phyloP scores from a whole-genome alignment of 1,140 invertebrate species.

The Bombus breviceps region DNA sequence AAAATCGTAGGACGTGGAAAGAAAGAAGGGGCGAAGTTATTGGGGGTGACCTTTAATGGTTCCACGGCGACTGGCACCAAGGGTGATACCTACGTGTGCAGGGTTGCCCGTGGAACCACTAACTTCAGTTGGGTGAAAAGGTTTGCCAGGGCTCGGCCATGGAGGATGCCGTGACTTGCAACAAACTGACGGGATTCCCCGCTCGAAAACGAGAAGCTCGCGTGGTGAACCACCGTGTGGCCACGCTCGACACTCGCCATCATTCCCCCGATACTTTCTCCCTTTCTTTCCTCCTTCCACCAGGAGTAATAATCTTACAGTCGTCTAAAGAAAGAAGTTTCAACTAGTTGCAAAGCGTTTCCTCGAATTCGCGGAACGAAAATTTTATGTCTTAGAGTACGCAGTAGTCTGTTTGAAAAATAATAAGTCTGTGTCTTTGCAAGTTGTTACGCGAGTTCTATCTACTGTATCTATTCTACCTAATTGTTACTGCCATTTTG shows the following conservation, averaged over 20 bases:
- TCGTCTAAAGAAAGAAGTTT: neutral
- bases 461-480: no score
- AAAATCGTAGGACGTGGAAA: conserved; percentile 34
- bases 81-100: conserved; percentile 74
- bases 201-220: conserved; percentile 77
- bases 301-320: conserved; percentile 13
- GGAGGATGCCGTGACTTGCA: conserved; percentile 74
- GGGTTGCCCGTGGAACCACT: conserved; percentile 43
- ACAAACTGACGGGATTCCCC: conserved; percentile 60
- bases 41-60: conserved; percentile 71
- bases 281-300: conserved; percentile 28
- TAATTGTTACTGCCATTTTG: no score
- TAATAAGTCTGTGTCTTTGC: neutral
- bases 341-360: neutral
- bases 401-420: neutral
- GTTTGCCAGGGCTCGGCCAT: conserved; percentile 52
- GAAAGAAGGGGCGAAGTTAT: neutral
- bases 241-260: conserved; percentile 80
- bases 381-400: neutral
- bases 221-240: conserved; percentile 81
- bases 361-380: neutral
- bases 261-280: conserved; percentile 70
- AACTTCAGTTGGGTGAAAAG: conserved; percentile 63
- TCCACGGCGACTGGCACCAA: conserved; percentile 78
- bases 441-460: no score